Evolutionary conservation across 53 echinoderm and acorn worm genomes (phyloP), one percentile per base, ranked within the genome.

Genomic region (Astropecten irregularis): DNA sequence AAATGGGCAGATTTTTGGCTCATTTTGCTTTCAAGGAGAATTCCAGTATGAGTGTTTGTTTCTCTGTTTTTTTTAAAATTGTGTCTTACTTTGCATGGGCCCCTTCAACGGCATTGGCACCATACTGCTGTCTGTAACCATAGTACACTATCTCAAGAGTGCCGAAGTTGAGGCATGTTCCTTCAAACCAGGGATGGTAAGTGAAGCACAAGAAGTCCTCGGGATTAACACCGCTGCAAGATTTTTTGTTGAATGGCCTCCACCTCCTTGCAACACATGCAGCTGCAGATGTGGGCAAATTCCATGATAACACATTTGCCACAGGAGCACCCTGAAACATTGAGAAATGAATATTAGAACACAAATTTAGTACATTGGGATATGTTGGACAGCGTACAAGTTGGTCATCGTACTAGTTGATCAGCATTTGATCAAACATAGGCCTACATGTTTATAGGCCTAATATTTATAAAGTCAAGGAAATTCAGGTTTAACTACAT

Each of bases 121-220:
- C 40, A 18, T 66, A 66, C 19, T 66, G 66, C 9, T 66, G 66
- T 21, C 66, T 13, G 39, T 66, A 66, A 11, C 4, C n/a, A 9
- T 37, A 39, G 21, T 39, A 66, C 7, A 25, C 66, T 10, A 40
- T 66, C 19, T 66, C 38, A 23, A 66, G 66, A 7, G 66, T 66
- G 10, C 66, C 66, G 18, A 40, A 40, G 19, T 66, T 66, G 6
- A 66, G 66, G 66, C 66, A 66, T 36, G 40, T 40, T n/a, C 18
- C 66, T 19, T 40, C 38, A 20, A 39, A 66, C 38, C 40, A 66
- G 16, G 66, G 66, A 40, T 66, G 40, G 9, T 66, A 38, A 7
- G 66, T 66, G 38, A 66, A 18, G 23, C 66, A 66, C 4, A 3
- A 9, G 27, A 8, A n/a, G n/a, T n/a, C n/a, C n/a, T n/a, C n/a